Evolutionary conservation across 92 coral and sea anemone genomes (phyloP).

Genomic region (Porites evermanni): DNA sequence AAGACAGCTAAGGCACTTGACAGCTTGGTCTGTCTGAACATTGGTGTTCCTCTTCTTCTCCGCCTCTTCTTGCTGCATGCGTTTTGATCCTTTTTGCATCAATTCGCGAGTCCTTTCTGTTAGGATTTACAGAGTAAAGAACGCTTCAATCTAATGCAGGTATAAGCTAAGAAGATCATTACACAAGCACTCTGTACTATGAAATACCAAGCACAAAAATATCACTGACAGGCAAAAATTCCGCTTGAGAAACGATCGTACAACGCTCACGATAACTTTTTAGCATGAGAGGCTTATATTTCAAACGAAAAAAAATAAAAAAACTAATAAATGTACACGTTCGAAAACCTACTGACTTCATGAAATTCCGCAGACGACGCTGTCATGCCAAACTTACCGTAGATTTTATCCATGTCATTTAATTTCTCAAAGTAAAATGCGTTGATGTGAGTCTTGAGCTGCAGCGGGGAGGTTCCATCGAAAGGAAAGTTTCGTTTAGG

Average conservation of each 20-base stretch:
- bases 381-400: slow-evolving; percentile 60
- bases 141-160: neutral
- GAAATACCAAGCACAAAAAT: no score
- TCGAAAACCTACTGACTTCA: no score
- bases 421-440: slow-evolving; percentile 78
- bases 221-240: neutral
- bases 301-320: no score
- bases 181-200: no score
- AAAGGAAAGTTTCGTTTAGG: slow-evolving; percentile 92
- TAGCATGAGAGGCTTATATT: no score
- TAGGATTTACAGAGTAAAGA: neutral
- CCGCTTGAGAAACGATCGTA: no score
- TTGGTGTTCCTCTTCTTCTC: neutral
- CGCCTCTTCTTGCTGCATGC: slow-evolving; percentile 6
- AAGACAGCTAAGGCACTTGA: slow-evolving; percentile 72
- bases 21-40: slow-evolving; percentile 24
- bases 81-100: slow-evolving; percentile 65
- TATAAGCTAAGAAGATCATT: neutral
- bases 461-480: slow-evolving; percentile 71
- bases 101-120: slow-evolving; percentile 87
- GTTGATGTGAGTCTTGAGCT: slow-evolving; percentile 88
- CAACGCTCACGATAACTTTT: no score
- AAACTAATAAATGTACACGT: no score
- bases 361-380: no score
- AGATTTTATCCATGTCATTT: slow-evolving; percentile 69